These are phyloP conservation scores for Poliocrania exsul DNA, from an alignment of 2,797 vertebrate genomes.

Conservation along the genomic window DNA sequence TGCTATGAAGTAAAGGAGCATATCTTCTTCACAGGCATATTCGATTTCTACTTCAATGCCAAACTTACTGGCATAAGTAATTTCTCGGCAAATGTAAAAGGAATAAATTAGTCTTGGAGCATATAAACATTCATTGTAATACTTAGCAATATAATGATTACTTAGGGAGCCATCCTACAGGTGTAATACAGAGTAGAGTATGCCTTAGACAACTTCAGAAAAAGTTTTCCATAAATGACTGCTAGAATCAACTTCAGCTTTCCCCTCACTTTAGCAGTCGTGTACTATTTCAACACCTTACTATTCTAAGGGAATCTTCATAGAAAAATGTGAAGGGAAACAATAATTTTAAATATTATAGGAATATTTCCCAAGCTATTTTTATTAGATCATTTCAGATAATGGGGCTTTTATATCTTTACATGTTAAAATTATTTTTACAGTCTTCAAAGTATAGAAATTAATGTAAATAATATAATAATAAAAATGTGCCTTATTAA, in stretches of 20 bases:
- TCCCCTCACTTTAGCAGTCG: neutral
- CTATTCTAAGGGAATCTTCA: neutral
- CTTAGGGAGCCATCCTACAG: neutral
- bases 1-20: neutral
- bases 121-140: neutral
- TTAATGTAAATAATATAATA: neutral
- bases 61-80: neutral
- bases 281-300: neutral
- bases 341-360: neutral
- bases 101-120: neutral
- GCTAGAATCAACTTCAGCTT: neutral
- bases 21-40: neutral
- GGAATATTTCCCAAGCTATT: neutral
- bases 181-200: neutral
- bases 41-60: neutral
- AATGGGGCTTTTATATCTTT: neutral
- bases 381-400: neutral
- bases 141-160: neutral
- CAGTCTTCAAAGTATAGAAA: neutral
- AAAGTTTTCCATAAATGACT: neutral
- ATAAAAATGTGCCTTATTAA: neutral
- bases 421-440: neutral
- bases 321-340: neutral
- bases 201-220: neutral
- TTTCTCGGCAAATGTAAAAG: neutral